Evolutionary conservation across 2,888 invertebrate genomes (phyloP).

Genomic region (Conchocele bisecta): DNA sequence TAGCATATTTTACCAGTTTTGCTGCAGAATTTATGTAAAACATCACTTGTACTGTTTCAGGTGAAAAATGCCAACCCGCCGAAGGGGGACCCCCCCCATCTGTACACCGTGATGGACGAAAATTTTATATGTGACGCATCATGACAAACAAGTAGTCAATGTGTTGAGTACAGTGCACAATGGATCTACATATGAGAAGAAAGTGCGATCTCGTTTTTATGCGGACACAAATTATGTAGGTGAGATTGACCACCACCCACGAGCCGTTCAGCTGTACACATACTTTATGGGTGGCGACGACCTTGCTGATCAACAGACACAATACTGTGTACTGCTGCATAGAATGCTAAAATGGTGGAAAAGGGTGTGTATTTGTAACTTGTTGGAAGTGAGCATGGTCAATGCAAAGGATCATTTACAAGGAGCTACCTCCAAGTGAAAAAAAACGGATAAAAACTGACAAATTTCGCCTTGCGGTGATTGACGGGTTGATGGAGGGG

Average conservation of each 20-base stretch:
- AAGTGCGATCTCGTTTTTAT: conserved; percentile 7
- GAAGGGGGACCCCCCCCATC: too few species aligned
- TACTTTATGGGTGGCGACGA: conserved; percentile 28
- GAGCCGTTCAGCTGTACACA: conserved; percentile 15
- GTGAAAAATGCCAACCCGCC: too few species aligned
- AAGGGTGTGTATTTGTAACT: conserved; percentile 27
- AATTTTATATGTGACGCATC: too few species aligned
- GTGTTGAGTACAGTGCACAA: conserved; percentile 16
- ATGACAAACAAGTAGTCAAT: too few species aligned
- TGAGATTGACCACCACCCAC: conserved; percentile 5
- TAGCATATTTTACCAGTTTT: too few species aligned
- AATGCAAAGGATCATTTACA: conserved; percentile 35
- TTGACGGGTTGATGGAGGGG: not conserved
- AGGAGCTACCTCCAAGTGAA: not conserved
- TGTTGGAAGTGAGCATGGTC: conserved; percentile 26
- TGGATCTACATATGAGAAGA: conserved; percentile 10
- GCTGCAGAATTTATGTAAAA: too few species aligned
- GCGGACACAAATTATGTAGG: not conserved
- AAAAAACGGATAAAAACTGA: conserved; percentile 10
- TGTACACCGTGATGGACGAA: too few species aligned
- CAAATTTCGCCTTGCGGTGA: not conserved
- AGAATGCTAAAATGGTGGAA: conserved; percentile 45
- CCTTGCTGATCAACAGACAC: conserved; percentile 16
- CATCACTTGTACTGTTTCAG: too few species aligned
- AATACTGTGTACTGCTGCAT: conserved; percentile 2